A percentile compares a stretch with the other conserved stretches of the same genome.
Conservation (phyloP, 2,888 invertebrate species). For the Hydrotaea cyrtoneurina region DNA sequence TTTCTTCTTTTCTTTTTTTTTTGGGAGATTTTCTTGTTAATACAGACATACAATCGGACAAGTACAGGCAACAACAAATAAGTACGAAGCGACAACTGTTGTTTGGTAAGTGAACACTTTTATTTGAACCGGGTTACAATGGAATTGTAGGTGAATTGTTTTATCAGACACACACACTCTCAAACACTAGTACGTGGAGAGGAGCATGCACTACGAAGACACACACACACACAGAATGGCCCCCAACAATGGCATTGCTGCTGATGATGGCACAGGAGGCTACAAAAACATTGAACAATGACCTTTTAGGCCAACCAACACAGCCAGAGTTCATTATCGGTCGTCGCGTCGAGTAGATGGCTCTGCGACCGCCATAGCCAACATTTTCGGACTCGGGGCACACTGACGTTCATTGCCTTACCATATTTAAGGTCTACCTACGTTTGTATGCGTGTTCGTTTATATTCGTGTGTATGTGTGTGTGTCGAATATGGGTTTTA, state of each 20-base stretch:
- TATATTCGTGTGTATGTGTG: not conserved
- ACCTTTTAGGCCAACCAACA: constrained; percentile 40
- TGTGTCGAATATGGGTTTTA: not conserved
- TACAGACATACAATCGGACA: not conserved
- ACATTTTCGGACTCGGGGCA: not conserved
- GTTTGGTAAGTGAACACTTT: not conserved
- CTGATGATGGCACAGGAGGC: not conserved
- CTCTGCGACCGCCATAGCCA: not conserved
- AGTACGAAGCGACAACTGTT: constrained; percentile 8
- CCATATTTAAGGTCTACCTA: constrained; percentile 7
- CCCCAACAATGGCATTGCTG: not conserved
- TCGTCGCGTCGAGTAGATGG: constrained; percentile 25
- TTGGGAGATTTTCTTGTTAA: not conserved
- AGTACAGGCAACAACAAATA: not conserved
- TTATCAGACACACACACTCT: not conserved
- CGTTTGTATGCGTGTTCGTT: not conserved
- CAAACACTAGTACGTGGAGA: not conserved
- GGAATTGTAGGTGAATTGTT: constrained; percentile 53
- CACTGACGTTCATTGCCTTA: constrained; percentile 18
- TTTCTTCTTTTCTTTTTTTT: not conserved
- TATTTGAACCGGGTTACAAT: constrained; percentile 43
- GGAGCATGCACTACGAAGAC: not conserved
- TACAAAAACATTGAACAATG: constrained; percentile 45
- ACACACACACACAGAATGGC: not conserved
- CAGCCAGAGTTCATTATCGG: constrained; percentile 46